Evolutionary conservation across 2,888 invertebrate genomes (phyloP), one percentile per base, ranked within the genome.

Genomic region (Geotrupes spiniger): DNA sequence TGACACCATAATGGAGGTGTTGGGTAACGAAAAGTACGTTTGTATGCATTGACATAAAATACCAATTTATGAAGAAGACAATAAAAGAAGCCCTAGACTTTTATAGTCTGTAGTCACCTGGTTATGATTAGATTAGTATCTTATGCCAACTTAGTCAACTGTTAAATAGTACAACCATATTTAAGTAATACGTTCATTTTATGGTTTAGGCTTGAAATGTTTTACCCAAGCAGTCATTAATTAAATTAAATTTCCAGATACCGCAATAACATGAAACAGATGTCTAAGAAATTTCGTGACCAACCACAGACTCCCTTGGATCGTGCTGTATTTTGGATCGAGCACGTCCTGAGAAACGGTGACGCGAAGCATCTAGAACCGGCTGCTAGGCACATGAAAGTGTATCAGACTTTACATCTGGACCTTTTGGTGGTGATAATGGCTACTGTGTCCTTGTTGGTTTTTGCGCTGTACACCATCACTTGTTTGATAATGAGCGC

Each of bases 201-300:
- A n/a, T n/a, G n/a, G n/a, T n/a, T n/a, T n/a, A n/a, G n/a, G n/a
- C n/a, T n/a, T n/a, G n/a, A n/a, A n/a, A n/a, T n/a, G n/a, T n/a
- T n/a, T n/a, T n/a, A n/a, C n/a, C n/a, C n/a, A n/a, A n/a, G n/a
- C n/a, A n/a, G n/a, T n/a, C n/a, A n/a, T n/a, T n/a, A n/a, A n/a
- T n/a, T n/a, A n/a, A n/a, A n/a, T n/a, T n/a, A n/a, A n/a, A n/a
- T 28, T 54, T 53, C 36, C 21, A 63, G 59, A 4, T 64, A 64
- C 38, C 39, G 28, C 4, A 28, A 49, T 28, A 59, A 57, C 16
- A 54, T 52, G 25, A 41, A 56, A 37, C 15, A 40, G 2, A 16
- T 61, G 15, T 59, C 62, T 1, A 41, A 36, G 42, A 45, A 42
- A 27, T 58, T 51, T 36, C 46, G 48, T n/a, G 60, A 60, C 46